Percentiles rank a stretch among this genome's conserved stretches.
Evolutionary conservation across 2,797 vertebrate species (phyloP).

Genomic region (Tinamus major): DNA sequence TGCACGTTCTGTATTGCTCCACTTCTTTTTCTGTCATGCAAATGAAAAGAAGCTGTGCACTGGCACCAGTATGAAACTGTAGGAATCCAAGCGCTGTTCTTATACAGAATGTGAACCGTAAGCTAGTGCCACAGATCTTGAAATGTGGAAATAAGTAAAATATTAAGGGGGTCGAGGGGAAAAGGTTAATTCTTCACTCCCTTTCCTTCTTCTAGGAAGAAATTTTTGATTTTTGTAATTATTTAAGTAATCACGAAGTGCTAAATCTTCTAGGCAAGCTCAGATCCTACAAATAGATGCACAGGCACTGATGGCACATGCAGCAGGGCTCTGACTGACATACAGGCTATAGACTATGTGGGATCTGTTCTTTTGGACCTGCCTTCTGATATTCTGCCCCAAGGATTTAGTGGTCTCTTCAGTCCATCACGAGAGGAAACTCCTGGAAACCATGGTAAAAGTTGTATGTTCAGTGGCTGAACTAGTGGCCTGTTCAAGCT

Average conservation of each 20-base stretch:
- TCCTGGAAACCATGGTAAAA: background rate
- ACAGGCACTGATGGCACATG: background rate
- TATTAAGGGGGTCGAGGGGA: background rate
- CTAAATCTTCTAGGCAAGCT: background rate
- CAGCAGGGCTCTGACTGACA: background rate
- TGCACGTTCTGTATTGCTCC: background rate
- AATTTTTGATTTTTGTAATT: background rate
- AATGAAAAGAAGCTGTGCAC: background rate
- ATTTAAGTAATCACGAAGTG: background rate
- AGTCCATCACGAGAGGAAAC: background rate
- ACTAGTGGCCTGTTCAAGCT: background rate
- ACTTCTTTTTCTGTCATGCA: background rate
- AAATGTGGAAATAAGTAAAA: background rate
- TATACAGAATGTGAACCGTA: background rate
- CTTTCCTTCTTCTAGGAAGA: background rate
- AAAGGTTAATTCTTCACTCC: background rate
- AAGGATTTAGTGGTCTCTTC: background rate
- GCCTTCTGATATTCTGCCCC: background rate
- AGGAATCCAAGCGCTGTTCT: background rate
- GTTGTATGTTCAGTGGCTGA: background rate
- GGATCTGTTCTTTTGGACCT: background rate
- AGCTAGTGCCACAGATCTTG: background rate
- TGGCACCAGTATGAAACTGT: accelerated
- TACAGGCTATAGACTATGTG: background rate
- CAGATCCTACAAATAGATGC: background rate